These are phyloP conservation scores for Xanthorhoe spadicearia DNA, from an alignment of 2,888 invertebrate species.

Conservation along the genomic window DNA sequence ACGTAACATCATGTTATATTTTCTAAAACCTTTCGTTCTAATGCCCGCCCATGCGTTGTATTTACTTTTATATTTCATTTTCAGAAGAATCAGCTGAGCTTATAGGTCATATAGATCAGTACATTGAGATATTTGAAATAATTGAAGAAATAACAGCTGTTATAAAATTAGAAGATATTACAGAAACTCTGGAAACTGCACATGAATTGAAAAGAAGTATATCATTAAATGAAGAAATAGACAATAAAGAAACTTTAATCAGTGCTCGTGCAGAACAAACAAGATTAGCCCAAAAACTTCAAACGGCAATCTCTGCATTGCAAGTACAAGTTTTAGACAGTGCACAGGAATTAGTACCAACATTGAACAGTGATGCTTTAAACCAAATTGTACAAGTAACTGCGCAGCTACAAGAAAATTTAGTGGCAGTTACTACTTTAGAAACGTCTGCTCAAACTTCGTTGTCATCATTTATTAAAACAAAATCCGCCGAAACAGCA, in stretches of 20 bases:
- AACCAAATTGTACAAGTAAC: conserved; percentile 59
- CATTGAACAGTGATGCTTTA: conserved; percentile 51
- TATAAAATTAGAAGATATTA: conserved; percentile 60
- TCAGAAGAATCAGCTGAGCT: conserved; percentile 59
- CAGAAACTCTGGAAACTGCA: conserved; percentile 61
- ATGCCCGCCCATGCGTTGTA: too few species aligned
- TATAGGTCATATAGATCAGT: conserved; percentile 65
- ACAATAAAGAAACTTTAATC: conserved; percentile 31
- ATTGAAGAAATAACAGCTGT: conserved; percentile 67
- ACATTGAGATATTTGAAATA: conserved; percentile 68
- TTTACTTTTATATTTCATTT: conserved; percentile 38
- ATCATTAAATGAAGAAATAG: conserved; percentile 39
- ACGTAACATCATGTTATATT: too few species aligned
- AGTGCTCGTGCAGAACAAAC: conserved; percentile 47
- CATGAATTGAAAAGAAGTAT: conserved; percentile 62
- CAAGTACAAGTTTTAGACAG: conserved; percentile 60
- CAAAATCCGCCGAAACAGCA: conserved; percentile 21
- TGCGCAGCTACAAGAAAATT: conserved; percentile 62
- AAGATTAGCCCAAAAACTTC: conserved; percentile 58
- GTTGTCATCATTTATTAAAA: conserved; percentile 24
- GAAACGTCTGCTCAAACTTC: conserved; percentile 52
- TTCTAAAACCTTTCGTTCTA: too few species aligned
- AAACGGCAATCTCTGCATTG: conserved; percentile 57
- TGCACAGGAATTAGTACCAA: conserved; percentile 54
- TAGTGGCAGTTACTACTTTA: conserved; percentile 56